Evolutionary conservation across 2,797 vertebrate genomes (phyloP).

Genomic region (Hoplostethus atlanticus): DNA sequence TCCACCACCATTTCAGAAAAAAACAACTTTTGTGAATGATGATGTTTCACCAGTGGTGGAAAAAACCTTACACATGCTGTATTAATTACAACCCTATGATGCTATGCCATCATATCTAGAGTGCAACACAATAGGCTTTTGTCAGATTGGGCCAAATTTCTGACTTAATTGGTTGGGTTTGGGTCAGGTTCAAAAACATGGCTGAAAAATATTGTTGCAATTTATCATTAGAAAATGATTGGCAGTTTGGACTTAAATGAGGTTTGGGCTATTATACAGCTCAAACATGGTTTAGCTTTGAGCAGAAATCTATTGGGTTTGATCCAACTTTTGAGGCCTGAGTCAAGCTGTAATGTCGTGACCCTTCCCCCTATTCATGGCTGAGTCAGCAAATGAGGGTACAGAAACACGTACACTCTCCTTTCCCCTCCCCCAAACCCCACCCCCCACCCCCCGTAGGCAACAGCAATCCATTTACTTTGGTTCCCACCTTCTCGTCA

Average conservation of each 20-base stretch:
- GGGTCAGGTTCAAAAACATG: no score
- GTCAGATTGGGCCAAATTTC: background rate
- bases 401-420: background rate
- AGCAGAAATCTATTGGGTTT: background rate
- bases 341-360: slow-evolving; percentile 9
- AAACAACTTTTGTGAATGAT: no score
- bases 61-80: background rate
- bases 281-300: background rate
- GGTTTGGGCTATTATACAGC: no score
- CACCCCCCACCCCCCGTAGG: background rate
- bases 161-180: background rate
- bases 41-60: no score
- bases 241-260: no score
- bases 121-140: background rate
- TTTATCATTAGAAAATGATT: no score
- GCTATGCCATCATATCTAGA: background rate
- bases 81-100: background rate
- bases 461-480: slow-evolving; percentile 69
- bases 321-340: background rate
- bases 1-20: no score
- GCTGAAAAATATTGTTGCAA: no score
- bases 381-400: slow-evolving; percentile 36
- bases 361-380: slow-evolving; percentile 29
- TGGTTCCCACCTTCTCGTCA: slow-evolving; percentile 60
- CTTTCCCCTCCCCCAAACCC: slow-evolving; percentile 13